Evolutionary conservation across 2,113 vertebrate species (phyloP), one percentile per base, ranked within the genome.

Genomic region (Osmerus mordax): DNA sequence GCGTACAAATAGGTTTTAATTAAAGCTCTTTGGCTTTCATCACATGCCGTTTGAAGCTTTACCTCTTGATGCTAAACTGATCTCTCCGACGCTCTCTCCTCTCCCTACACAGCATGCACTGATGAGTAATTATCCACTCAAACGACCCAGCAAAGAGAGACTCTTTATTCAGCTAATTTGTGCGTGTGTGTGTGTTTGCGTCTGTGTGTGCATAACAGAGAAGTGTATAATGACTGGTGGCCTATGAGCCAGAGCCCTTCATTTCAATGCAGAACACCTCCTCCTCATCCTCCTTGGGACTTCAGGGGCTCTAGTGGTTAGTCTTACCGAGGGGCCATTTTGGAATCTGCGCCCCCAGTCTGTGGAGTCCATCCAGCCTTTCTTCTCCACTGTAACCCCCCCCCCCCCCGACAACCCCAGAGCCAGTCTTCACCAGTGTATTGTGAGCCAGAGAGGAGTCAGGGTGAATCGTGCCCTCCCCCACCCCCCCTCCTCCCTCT

Each of bases 1-100:
- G 82, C 76, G 58, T 84, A 88, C 89, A 92, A 91, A 91, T 86
- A 87, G 86, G 77, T 87, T 89, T 89, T 91, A 93, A 92, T 93
- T 92, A 91, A 88, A 91, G 89, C 73, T 74, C 82, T 90, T 87
- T 90, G 86, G 87, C 87, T 84, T 87, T 87, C 81, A 86, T 89
- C 89, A 87, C 85, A 86, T 85, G 81, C 82, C 80, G 83, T 91
- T 91, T 92, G 90, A 91, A 91, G 90, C 86, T 76, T 63, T 83
- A 86, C 88, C 90, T 90, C 88, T 87, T 87, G 86, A 89, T 89
- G 86, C 76, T 81, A 84, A 79, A 72, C 76, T 18, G 87, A 87
- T 86, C 70, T 55, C 70, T 59, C 55, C 15, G 28, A 13, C 59
- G 13, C 18, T 60, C 56, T 60, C 21, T 60, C 47, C 51, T 29